Conservation (phyloP, 2,888 invertebrate species). For the Mycogona germanica region DNA sequence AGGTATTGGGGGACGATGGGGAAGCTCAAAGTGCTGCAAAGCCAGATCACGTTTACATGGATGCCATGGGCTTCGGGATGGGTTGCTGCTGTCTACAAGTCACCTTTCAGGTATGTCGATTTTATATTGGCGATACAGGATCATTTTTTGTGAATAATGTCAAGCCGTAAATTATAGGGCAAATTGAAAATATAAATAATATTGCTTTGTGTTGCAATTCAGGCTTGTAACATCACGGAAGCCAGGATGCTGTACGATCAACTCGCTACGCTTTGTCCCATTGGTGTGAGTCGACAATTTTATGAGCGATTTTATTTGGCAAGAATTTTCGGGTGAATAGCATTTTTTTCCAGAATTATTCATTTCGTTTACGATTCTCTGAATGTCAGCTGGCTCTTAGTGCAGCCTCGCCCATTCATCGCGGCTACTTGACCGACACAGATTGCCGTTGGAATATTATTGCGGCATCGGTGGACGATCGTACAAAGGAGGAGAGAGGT, state of each 20-base stretch:
- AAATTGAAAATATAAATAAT: background rate
- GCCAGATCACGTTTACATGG: conserved; percentile 92
- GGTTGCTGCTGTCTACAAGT: conserved; percentile 95
- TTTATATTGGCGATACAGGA: too few species aligned
- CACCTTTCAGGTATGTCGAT: conserved; percentile 54
- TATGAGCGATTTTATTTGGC: background rate
- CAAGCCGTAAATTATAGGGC: too few species aligned
- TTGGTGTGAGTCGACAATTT: conserved; percentile 59
- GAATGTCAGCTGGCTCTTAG: conserved; percentile 69
- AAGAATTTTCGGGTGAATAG: background rate
- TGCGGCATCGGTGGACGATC: conserved; percentile 87
- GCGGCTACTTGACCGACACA: conserved; percentile 86
- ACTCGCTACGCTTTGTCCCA: conserved; percentile 89
- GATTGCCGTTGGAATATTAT: conserved; percentile 99
- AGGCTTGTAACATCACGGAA: conserved; percentile 92
- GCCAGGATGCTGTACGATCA: conserved; percentile 95
- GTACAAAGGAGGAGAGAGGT: conserved; percentile 85
- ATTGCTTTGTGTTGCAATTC: conserved; percentile 32
- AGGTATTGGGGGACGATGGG: conserved; percentile 47
- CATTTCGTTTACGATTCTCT: background rate
- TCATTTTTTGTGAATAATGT: too few species aligned
- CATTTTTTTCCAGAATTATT: conserved; percentile 3
- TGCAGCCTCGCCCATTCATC: conserved; percentile 89
- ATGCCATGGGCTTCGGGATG: conserved; percentile 99
- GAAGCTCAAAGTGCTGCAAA: conserved; percentile 51